Percentiles rank a stretch among this genome's conserved stretches.
These are phyloP conservation scores for Artemia sp. DNA, from an alignment of 2,888 invertebrate genomes.

Conservation along the genomic window DNA sequence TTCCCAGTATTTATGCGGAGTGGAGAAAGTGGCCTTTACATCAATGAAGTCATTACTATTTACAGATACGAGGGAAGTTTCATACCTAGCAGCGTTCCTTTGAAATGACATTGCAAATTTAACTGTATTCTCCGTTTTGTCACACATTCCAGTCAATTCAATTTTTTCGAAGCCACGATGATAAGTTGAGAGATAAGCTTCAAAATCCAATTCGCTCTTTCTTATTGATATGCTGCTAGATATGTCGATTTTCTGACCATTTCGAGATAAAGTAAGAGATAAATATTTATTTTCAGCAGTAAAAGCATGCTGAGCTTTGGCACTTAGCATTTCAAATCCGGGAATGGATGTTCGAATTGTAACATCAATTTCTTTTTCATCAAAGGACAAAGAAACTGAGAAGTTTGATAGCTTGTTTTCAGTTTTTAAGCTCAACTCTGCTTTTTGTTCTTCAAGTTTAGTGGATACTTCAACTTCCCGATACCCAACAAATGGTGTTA, in stretches of 20 bases:
- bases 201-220: constrained; percentile 1
- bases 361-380: constrained; percentile 13
- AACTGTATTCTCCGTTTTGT: constrained; percentile 13
- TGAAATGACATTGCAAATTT: background rate
- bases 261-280: constrained; percentile 18
- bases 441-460: constrained; percentile 15
- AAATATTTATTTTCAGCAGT: constrained; percentile 11
- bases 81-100: constrained; percentile 13
- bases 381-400: constrained; percentile 17
- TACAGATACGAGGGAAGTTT: background rate
- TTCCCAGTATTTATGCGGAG: constrained; percentile 20
- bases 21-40: background rate
- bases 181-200: constrained; percentile 16
- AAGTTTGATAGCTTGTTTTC: constrained; percentile 18
- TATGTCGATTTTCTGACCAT: constrained; percentile 19
- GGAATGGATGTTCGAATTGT: constrained; percentile 22
- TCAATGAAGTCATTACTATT: constrained; percentile 12
- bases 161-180: constrained; percentile 18
- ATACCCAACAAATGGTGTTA: constrained; percentile 23
- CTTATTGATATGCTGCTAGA: constrained; percentile 12
- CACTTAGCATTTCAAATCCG: constrained; percentile 17
- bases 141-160: constrained; percentile 18
- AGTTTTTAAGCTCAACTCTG: constrained; percentile 17
- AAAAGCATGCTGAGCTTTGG: constrained; percentile 11
- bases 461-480: constrained; percentile 19